Conservation (phyloP, 2,888 invertebrate species). For the Pogonocherus hispidulus region DNA sequence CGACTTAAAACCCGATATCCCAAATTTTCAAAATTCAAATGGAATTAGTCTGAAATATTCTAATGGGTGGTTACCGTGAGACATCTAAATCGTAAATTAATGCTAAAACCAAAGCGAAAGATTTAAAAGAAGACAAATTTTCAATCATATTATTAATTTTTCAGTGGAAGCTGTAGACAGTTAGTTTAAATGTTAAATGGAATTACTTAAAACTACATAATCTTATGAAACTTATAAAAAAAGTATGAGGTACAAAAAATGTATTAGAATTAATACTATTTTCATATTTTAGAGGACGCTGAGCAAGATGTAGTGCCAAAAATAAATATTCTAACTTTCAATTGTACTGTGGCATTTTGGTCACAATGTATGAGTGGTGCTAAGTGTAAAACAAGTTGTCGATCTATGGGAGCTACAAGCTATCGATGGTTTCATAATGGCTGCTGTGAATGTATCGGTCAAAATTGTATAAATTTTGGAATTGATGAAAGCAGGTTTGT, state of each 20-base stretch:
- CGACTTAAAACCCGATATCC: no score
- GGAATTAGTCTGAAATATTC: no score
- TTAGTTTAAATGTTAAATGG: no score
- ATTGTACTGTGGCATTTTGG: constrained; percentile 95
- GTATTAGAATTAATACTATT: neutral
- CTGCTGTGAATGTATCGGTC: constrained; percentile 94
- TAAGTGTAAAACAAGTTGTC: constrained; percentile 88
- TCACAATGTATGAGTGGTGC: constrained; percentile 90
- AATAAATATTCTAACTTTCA: constrained; percentile 74
- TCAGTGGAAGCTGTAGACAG: no score
- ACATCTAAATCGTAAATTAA: no score
- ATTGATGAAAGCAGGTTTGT: constrained; percentile 86
- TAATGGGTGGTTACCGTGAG: no score
- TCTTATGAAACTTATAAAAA: no score
- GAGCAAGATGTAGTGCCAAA: constrained; percentile 75
- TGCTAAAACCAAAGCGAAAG: no score
- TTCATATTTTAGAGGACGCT: constrained; percentile 72
- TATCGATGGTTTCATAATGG: constrained; percentile 96
- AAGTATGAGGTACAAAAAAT: neutral
- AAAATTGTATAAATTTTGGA: constrained; percentile 90
- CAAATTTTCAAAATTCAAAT: no score
- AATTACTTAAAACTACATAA: no score
- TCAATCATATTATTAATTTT: no score
- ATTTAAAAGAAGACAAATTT: no score
- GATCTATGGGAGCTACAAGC: constrained; percentile 86